Evolutionary conservation across 2,888 invertebrate species (phyloP), one percentile per base, ranked within the genome.

Genomic region (Tiliacea citrago): DNA sequence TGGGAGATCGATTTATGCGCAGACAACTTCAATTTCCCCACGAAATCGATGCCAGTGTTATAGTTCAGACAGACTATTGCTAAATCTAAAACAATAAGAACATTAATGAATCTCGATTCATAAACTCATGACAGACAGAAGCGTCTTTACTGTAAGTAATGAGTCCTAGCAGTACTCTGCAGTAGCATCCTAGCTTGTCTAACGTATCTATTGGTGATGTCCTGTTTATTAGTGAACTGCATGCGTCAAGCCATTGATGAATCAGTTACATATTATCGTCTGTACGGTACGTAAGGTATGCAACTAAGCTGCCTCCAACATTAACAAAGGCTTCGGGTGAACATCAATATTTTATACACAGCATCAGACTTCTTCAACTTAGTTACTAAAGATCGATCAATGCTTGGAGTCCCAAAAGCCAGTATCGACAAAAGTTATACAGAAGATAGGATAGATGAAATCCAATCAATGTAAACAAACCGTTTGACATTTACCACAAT

Each of bases 401-500:
- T 18, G 47, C 16, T 6, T 49, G 18, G 4, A 49, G 47, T 47
- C 13, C 21, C n/a, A 51, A 51, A 51, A n/a, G 10, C 9, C 21
- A 21, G 21, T n/a, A 51, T 53, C 3, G 51, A 4, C n/a, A 53
- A 5, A 53, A 49, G n/a, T n/a, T n/a, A 53, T n/a, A 53, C 51
- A 53, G n/a, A n/a, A 53, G 10, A 58, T n/a, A 55, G 12, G 12
- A 29, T 39, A 13, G 2, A 45, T 51, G 42, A 21, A 42, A 49
- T 1, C 10, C 53, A 53, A 75, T 16, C 29, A 10, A 55, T 49
- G 60, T 69, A 45, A 76, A 55, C n/a, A 68, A 72, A 76, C n/a
- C 29, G 1, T 57, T 62, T 77, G 57, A 67, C 77, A 82, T 76
- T 82, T 69, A 66, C 49, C 10, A 62, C 60, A 61, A 57, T 42